These are phyloP conservation scores for Rhinogobio ventralis DNA, from an alignment of 2,797 vertebrate genomes.

Conservation along the genomic window DNA sequence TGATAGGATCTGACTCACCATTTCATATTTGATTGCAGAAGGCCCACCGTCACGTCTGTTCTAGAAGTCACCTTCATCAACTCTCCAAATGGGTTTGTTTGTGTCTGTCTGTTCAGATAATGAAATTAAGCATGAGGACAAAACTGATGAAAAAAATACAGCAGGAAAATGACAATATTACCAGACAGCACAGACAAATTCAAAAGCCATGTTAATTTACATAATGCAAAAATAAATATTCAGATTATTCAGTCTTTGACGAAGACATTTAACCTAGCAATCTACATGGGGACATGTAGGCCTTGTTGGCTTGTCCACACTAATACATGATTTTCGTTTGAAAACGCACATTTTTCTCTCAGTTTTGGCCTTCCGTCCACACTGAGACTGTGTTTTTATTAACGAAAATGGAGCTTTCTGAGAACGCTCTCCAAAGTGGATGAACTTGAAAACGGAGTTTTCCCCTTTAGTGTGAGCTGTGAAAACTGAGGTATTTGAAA, in stretches of 20 bases:
- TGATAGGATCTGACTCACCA: constrained; percentile 33
- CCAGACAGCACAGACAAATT: neutral
- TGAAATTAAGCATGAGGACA: neutral
- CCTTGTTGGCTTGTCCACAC: too few relatives aligned
- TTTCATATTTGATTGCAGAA: constrained; percentile 6
- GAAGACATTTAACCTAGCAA: neutral
- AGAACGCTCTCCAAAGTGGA: too few relatives aligned
- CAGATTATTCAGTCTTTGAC: neutral
- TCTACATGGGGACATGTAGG: neutral
- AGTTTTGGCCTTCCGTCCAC: too few relatives aligned
- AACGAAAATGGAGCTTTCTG: too few relatives aligned
- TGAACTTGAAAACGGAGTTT: too few relatives aligned
- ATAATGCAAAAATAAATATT: neutral
- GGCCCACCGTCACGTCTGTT: neutral
- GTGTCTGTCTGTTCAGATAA: neutral
- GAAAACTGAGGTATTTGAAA: too few relatives aligned
- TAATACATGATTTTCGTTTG: too few relatives aligned
- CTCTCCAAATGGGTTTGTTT: neutral
- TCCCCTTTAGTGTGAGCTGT: too few relatives aligned
- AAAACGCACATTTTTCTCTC: too few relatives aligned
- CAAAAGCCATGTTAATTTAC: neutral
- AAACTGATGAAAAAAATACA: neutral
- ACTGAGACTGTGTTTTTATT: too few relatives aligned
- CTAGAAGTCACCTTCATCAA: neutral
- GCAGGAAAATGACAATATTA: neutral